Evolutionary conservation across 2,797 vertebrate genomes (phyloP), one percentile per base, ranked within the genome.

Genomic region (Urosaurus nigricauda): DNA sequence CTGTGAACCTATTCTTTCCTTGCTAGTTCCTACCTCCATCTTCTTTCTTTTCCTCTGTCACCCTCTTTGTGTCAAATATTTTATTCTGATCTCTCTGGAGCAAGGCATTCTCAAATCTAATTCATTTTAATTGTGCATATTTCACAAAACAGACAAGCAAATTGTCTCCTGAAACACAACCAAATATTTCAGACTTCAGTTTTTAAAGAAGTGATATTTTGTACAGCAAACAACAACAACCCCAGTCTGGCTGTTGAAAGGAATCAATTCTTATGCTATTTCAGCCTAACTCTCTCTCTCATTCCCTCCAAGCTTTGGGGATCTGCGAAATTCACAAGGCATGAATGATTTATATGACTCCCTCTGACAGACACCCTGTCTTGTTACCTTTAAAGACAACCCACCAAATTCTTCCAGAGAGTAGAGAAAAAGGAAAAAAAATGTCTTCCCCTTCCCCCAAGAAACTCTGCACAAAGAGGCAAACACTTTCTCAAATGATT

Each of bases 341-440:
- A 83, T 83, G 81, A 86, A 91, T 90, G 79, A 71, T 95, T 91
- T 85, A 88, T 70, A 82, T 17, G 71, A 43, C 35, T 3, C 29
- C 3, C 92, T 79, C 90, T 83, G 90, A 88, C 91, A 81, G 86
- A 73, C 88, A 89, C 92, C 87, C 79, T 85, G 90, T 90, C 85
- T 92, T 0, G 16, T 90, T 89, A 74, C 32, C 78, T 83, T 78
- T 53, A 65, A n/a, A 5, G 26, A 24, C 19, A 26, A 14, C 19
- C 3, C 16, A 90, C 70, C 51, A 63, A 85, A 89, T 93, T 87
- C 84, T 89, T 47, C 3, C 88, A 0, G 26, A 53, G 56, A 75
- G 51, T 14, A 24, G 63, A 8, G 11, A 12, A 16, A 5, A 81
- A 65, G 24, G 56, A 6, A 16, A 21, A 2, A 21, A 21, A 2